Conservation (phyloP, 2,113 vertebrate species). For the Cyphomyrus discorhynchus region DNA sequence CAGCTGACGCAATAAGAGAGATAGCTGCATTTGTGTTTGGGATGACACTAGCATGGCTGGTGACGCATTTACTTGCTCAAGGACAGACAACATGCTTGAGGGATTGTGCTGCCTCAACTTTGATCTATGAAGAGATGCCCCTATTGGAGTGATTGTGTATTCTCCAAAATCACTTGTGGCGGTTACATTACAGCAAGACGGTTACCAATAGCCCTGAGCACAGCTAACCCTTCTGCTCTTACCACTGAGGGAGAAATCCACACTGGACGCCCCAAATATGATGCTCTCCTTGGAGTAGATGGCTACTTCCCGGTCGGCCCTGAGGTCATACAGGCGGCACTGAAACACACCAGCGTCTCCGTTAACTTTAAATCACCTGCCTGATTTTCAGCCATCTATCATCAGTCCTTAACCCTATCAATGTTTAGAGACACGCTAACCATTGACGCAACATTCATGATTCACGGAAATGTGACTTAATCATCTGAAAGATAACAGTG, state of each 20-base stretch:
- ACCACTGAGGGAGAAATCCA: conserved; percentile 99
- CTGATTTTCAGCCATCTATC: neutral
- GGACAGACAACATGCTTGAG: neutral
- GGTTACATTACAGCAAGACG: neutral
- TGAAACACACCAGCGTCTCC: conserved; percentile 46
- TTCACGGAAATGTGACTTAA: neutral
- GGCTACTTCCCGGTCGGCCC: conserved; percentile 95
- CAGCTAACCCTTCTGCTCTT: conserved; percentile 33
- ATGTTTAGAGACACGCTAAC: neutral
- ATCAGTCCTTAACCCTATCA: neutral
- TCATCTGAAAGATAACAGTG: neutral
- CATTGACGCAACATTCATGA: neutral
- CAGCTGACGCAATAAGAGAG: neutral
- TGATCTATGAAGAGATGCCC: neutral
- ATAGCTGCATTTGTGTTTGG: neutral
- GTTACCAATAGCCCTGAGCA: neutral
- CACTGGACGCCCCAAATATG: conserved; percentile 94
- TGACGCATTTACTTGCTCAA: neutral
- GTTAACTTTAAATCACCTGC: neutral
- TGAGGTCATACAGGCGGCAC: conserved; percentile 94
- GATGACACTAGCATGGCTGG: neutral
- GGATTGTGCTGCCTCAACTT: neutral
- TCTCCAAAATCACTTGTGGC: neutral
- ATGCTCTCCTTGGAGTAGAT: conserved; percentile 99
- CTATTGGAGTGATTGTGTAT: neutral